Evolutionary conservation across 2,113 vertebrate genomes (phyloP).

Genomic region (Dolichallabes microphthalmus): DNA sequence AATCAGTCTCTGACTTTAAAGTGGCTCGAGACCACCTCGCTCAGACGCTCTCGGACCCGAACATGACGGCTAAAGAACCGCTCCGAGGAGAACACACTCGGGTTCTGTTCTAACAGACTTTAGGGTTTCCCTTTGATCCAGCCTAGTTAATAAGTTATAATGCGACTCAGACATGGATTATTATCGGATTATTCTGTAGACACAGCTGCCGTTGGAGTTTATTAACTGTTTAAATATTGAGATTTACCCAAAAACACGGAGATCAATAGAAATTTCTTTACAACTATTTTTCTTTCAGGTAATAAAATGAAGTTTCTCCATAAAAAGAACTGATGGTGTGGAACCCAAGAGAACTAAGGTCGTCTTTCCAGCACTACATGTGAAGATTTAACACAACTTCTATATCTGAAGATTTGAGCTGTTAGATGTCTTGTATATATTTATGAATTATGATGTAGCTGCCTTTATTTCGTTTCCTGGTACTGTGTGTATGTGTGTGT

Average conservation of each 20-base stretch:
- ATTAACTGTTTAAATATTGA: not conserved
- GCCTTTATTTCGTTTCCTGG: conserved; percentile 69
- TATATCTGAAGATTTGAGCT: conserved; percentile 39
- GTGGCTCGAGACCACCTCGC: too few relatives aligned
- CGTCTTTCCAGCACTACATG: conserved; percentile 25
- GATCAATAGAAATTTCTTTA: not conserved
- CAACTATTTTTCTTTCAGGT: conserved; percentile 66
- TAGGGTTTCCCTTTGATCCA: too few relatives aligned
- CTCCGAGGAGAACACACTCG: too few relatives aligned
- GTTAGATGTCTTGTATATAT: conserved; percentile 70
- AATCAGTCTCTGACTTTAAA: too few relatives aligned
- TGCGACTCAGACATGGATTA: not conserved
- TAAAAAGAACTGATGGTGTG: conserved; percentile 87
- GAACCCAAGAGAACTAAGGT: conserved; percentile 43
- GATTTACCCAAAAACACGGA: not conserved
- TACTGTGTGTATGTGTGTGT: conserved; percentile 72
- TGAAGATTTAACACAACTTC: conserved; percentile 44
- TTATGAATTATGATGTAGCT: conserved; percentile 61
- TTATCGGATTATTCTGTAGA: not conserved
- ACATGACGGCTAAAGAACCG: too few relatives aligned
- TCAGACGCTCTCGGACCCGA: too few relatives aligned
- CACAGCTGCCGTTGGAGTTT: too few relatives aligned
- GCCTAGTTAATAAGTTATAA: too few relatives aligned
- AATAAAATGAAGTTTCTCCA: conserved; percentile 99
- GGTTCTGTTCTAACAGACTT: too few relatives aligned